These are phyloP conservation scores for Argynnis bischoffii DNA, from an alignment of 2,888 invertebrate genomes.

Conservation along the genomic window DNA sequence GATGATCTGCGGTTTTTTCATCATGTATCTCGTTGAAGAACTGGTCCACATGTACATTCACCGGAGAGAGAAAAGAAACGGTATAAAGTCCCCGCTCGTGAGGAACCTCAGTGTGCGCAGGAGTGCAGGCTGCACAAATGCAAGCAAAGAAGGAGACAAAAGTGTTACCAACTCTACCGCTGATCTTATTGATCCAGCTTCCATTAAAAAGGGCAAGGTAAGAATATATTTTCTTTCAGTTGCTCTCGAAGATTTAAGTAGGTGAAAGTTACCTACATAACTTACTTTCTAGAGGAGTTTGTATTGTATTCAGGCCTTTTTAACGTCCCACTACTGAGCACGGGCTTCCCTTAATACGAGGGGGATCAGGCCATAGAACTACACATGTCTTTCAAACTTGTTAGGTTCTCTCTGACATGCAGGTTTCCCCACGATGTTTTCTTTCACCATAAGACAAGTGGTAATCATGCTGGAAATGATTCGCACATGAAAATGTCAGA, in stretches of 20 bases:
- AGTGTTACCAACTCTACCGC: constrained; percentile 72
- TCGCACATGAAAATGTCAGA: too few relatives aligned
- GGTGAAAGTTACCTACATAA: too few relatives aligned
- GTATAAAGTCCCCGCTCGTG: constrained; percentile 59
- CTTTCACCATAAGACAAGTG: too few relatives aligned
- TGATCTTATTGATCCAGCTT: constrained; percentile 65
- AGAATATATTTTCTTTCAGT: not conserved
- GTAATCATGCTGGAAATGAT: too few relatives aligned
- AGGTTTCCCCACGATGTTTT: too few relatives aligned
- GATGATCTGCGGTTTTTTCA: constrained; percentile 89
- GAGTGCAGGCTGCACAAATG: constrained; percentile 51
- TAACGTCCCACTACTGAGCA: too few relatives aligned
- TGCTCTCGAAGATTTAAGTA: not conserved
- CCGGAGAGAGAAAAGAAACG: constrained; percentile 63
- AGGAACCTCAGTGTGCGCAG: constrained; percentile 71
- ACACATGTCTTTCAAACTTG: too few relatives aligned
- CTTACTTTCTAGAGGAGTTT: not conserved
- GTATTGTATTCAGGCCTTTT: not conserved
- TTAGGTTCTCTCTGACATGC: too few relatives aligned
- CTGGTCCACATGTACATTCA: constrained; percentile 87
- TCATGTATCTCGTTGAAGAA: constrained; percentile 91
- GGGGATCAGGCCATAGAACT: too few relatives aligned
- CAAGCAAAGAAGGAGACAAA: constrained; percentile 51
- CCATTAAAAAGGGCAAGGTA: constrained; percentile 54
- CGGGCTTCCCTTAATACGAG: too few relatives aligned